Conservation (phyloP, 1,140 invertebrate species). For the Maniola jurtina region DNA sequence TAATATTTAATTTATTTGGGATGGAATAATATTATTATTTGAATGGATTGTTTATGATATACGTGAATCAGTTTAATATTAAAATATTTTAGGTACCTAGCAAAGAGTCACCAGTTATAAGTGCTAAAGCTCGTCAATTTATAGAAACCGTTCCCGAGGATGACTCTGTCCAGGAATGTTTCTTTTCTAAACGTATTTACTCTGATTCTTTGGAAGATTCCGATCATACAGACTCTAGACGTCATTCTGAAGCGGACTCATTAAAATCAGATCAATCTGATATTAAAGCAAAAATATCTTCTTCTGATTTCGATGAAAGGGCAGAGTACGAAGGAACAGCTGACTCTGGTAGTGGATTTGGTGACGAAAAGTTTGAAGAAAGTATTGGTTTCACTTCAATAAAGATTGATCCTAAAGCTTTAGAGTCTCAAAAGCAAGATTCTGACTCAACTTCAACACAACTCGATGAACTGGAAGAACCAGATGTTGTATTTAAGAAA, state of each 20-base stretch:
- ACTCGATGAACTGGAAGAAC: slow-evolving; percentile 52
- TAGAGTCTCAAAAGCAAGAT: slow-evolving; percentile 60
- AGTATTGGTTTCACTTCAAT: slow-evolving; percentile 68
- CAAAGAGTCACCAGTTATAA: slow-evolving; percentile 73
- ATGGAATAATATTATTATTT: no score
- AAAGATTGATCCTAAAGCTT: slow-evolving; percentile 53
- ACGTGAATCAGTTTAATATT: not conserved
- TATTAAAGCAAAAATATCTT: slow-evolving; percentile 69
- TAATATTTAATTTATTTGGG: no score
- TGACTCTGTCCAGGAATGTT: slow-evolving; percentile 77
- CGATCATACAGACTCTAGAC: slow-evolving; percentile 74
- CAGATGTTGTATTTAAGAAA: slow-evolving; percentile 65
- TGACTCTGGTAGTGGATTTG: slow-evolving; percentile 71
- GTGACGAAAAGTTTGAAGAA: slow-evolving; percentile 75
- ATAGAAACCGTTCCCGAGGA: slow-evolving; percentile 78
- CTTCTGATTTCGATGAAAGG: slow-evolving; percentile 74
- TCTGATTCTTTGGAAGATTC: slow-evolving; percentile 78
- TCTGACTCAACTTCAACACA: slow-evolving; percentile 55
- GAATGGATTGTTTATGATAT: no score
- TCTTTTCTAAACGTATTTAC: slow-evolving; percentile 78
- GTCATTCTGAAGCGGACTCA: slow-evolving; percentile 76
- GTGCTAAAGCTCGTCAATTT: slow-evolving; percentile 76
- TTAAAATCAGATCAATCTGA: slow-evolving; percentile 77
- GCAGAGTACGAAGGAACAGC: slow-evolving; percentile 71
- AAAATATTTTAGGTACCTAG: slow-evolving; percentile 48